phyloP scores from a whole-genome alignment of 2,113 vertebrate species.

The Cyrtonyx montezumae region DNA sequence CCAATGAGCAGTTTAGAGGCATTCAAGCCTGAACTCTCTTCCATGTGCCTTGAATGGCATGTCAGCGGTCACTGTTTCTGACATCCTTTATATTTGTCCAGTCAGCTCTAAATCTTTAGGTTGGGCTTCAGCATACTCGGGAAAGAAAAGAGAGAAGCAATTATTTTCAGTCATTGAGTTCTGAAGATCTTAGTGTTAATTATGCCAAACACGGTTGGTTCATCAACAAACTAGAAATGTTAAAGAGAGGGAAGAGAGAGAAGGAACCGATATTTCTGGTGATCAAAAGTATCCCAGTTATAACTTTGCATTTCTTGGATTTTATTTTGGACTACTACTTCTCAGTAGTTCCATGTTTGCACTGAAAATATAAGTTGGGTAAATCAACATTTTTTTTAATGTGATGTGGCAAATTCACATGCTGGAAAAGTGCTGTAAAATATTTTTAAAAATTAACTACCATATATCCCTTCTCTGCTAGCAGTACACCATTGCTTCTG shows the following conservation, averaged over 20 bases:
- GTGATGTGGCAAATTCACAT: background rate
- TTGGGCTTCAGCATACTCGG: constrained; percentile 83
- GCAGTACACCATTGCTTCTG: background rate
- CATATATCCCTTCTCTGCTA: background rate
- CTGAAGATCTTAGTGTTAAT: constrained; percentile 91
- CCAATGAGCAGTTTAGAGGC: constrained; percentile 85
- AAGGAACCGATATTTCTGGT: constrained; percentile 67
- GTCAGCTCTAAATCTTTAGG: constrained; percentile 93
- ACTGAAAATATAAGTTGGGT: background rate
- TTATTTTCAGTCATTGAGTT: constrained; percentile 95
- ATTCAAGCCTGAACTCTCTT: constrained; percentile 87
- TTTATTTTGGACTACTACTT: constrained; percentile 33
- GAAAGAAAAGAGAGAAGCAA: constrained; percentile 92
- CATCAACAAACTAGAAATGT: constrained; percentile 85
- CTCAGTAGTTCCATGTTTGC: background rate
- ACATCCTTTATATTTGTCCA: constrained; percentile 94
- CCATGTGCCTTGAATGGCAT: constrained; percentile 88
- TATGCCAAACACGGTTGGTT: constrained; percentile 86
- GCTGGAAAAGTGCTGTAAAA: background rate
- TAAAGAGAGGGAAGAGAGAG: constrained; percentile 48
- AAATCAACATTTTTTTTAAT: background rate
- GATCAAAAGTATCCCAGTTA: constrained; percentile 52
- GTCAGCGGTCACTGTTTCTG: constrained; percentile 89
- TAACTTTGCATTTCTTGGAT: constrained; percentile 38
- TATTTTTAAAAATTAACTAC: background rate